Evolutionary conservation across 2,888 invertebrate species (phyloP), one percentile per base, ranked within the genome.

Genomic region (Stenodema calcarata): DNA sequence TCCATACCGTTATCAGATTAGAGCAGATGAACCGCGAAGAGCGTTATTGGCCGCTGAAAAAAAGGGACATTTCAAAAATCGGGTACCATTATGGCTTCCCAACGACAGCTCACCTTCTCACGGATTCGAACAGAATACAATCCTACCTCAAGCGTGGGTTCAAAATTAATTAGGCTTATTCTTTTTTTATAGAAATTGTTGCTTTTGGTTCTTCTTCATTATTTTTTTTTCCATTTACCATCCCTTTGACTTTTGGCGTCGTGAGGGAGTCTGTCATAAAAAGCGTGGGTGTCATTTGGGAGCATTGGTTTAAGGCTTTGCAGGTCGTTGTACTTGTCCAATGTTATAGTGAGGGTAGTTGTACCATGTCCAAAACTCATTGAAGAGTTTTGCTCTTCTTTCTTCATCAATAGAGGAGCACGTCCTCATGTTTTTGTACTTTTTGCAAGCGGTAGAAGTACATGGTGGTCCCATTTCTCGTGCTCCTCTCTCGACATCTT

Each of bases 281-380:
- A 75, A 75, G 75, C 75, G 27, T 75, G 75, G 30, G 75, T 75
- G 75, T 75, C 75, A 75, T 75, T 75, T 4, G 30, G 75, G 16
- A 75, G 75, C 23, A 75, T 30, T 28, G 75, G 27, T 75, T 75
- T 75, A 28, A 75, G 75, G 16, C 75, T 75, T 16, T 75, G 75
- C 27, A 75, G 75, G 9, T 18, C 75, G 9, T 75, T 75, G 75
- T 27, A 75, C 27, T 18, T 75, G 35, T 75, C 75, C 27, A 23
- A 27, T 7, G 75, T 75, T 75, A 75, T 75, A 16, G 75, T 23
- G 12, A 14, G 75, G 30, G 75, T n/a, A n/a, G n/a, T n/a, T n/a
- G n/a, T n/a, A 73, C 73, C 73, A 73, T 23, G 18, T 44, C 79
- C 79, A 79, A 79, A 79, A 79, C 30, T 2, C 28, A 7, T 73